Evolutionary conservation across 1,140 invertebrate genomes (phyloP), one percentile per base, ranked within the genome.

Genomic region (Aphelinus certus): DNA sequence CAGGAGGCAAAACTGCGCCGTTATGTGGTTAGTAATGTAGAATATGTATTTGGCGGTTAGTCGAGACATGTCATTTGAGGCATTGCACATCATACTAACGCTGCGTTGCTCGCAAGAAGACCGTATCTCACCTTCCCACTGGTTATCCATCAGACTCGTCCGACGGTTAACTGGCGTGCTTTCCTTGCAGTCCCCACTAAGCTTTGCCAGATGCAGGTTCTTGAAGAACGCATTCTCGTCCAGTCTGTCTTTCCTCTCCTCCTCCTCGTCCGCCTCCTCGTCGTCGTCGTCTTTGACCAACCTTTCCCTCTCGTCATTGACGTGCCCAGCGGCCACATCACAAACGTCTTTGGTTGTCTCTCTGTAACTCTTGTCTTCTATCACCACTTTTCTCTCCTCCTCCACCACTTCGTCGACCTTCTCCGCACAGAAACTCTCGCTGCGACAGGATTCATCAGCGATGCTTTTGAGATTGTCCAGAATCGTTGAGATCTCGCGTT

Each of bases 11-110:
- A 76, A 75, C 63, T 79, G 77, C 66, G 76, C 69, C 65, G 77
- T 80, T 77, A 81, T 76, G 74, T 79, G 72, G 76, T 82, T 82
- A 81, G 79, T 81, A 77, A 77, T 67, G 73, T 78, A 79, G 77
- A 77, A 78, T 72, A 80, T 73, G 75, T 79, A 79, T 75, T 77
- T 78, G 69, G 78, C 68, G 69, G 78, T 74, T 76, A 79, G 74
- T 76, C 68, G 60, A 71, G 48, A 75, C 75, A 73, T 67, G 49
- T 78, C 73, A 75, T 76, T 53, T 66, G 71, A 77, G 71, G 76
- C 76, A 53, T 75, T 71, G 62, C 73, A 69, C 56, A 78, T 61
- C 61, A 75, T 60, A 60, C 71, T 65, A 78, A 75, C 75, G 51
- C 51, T 53, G 51, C 71, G 71, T 74, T 79, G 71, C 71, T 78